Conservation (phyloP, 2,113 vertebrate genomes). For the Bungarus multicinctus region DNA sequence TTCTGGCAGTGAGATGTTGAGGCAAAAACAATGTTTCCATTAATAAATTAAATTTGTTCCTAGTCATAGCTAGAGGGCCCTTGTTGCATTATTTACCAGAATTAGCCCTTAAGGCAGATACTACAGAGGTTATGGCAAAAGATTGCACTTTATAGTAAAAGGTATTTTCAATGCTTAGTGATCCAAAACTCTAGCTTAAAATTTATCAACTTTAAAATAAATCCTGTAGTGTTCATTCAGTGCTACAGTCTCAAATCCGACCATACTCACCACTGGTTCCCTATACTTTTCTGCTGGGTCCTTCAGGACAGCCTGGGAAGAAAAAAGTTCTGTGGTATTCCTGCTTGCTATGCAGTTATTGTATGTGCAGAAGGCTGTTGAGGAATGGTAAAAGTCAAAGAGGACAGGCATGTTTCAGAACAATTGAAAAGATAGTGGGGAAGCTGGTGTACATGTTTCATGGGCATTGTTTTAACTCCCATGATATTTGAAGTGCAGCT, state of each 20-base stretch:
- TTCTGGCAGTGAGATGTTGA: not conserved
- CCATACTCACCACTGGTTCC: not conserved
- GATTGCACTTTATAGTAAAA: no score
- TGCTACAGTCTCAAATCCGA: not conserved
- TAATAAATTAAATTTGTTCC: not conserved
- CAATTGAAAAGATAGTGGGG: not conserved
- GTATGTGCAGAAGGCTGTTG: not conserved
- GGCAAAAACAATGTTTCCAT: not conserved
- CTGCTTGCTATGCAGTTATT: not conserved
- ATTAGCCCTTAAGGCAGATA: not conserved
- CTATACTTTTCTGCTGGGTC: not conserved
- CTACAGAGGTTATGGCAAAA: not conserved
- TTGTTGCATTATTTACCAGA: not conserved
- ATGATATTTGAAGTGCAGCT: not conserved
- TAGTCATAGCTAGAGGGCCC: slow-evolving; percentile 13
- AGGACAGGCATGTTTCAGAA: not conserved
- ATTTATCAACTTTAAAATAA: not conserved
- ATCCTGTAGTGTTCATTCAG: not conserved
- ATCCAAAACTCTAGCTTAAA: not conserved
- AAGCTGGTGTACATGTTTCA: not conserved
- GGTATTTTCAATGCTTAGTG: not conserved
- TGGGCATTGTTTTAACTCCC: not conserved
- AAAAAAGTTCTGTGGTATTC: not conserved
- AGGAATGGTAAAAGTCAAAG: no score
- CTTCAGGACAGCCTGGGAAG: no score